Percentiles rank a stretch among this genome's conserved stretches.
Evolutionary conservation across 1,140 invertebrate genomes (phyloP).

Genomic region (Polyergus mexicanus): DNA sequence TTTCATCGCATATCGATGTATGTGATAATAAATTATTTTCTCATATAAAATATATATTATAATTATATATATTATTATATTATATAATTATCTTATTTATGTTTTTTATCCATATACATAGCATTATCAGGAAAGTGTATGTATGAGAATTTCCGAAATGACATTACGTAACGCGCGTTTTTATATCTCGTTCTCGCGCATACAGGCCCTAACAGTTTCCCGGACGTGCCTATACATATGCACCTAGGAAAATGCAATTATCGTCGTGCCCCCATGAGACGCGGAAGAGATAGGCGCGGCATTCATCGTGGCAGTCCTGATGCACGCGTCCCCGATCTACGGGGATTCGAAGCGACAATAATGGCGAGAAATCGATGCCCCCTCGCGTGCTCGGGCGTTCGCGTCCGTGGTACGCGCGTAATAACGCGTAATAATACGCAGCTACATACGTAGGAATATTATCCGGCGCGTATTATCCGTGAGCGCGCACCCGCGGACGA

Average conservation of each 20-base stretch:
- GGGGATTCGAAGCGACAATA: conserved; percentile 73
- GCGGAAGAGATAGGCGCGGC: conserved; percentile 65
- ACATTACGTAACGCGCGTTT: background rate
- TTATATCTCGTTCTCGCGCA: conserved; percentile 12
- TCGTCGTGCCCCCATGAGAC: conserved; percentile 46
- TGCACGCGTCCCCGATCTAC: conserved; percentile 65
- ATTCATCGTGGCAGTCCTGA: conserved; percentile 61
- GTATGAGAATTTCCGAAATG: background rate
- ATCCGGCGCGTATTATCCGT: conserved; percentile 69
- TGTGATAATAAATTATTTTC: no score
- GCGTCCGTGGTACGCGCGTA: conserved; percentile 68
- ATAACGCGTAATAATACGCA: conserved; percentile 76
- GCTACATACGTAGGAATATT: conserved; percentile 77
- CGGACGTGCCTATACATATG: background rate
- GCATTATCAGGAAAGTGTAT: background rate
- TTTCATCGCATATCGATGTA: background rate
- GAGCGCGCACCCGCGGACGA: conserved; percentile 52
- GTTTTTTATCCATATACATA: no score
- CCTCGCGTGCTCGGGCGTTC: conserved; percentile 45
- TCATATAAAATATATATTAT: no score
- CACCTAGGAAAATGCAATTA: conserved; percentile 68
- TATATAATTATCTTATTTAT: no score
- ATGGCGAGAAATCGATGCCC: conserved; percentile 76
- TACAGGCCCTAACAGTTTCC: conserved; percentile 24
- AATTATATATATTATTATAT: no score